Percentiles rank a stretch among this genome's conserved stretches.
These are phyloP conservation scores for Oreotrochilus melanogaster DNA, from an alignment of 2,113 vertebrate species.

Conservation along the genomic window DNA sequence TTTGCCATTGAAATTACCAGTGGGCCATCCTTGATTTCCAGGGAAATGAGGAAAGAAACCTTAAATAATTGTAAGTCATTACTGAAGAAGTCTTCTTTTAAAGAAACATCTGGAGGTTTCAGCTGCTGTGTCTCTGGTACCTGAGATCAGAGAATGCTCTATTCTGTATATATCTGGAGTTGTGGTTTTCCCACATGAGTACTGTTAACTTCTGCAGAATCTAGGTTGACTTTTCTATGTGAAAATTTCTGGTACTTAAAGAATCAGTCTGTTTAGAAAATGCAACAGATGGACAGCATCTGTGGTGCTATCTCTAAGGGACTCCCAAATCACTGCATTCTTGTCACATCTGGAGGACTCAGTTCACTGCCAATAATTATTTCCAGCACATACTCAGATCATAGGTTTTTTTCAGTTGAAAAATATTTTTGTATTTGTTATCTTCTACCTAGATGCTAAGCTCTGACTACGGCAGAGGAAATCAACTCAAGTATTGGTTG, in stretches of 20 bases:
- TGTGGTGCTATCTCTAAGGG: conserved; percentile 27
- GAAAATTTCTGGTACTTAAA: conserved; percentile 20
- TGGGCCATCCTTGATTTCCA: not conserved
- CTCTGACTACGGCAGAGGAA: not conserved
- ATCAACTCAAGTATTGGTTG: not conserved
- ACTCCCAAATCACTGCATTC: conserved; percentile 32
- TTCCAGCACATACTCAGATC: conserved; percentile 24
- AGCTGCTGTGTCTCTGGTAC: not conserved
- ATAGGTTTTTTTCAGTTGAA: not conserved
- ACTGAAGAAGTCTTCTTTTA: not conserved
- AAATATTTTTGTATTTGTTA: not conserved
- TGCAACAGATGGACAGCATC: conserved; percentile 34
- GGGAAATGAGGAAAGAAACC: not conserved
- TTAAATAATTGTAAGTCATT: not conserved
- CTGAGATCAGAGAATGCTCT: not conserved
- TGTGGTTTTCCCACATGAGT: not conserved
- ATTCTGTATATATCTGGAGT: not conserved
- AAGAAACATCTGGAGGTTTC: not conserved
- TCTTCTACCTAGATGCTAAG: not conserved
- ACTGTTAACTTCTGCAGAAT: not conserved
- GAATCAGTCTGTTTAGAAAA: not conserved
- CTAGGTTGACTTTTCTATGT: not conserved
- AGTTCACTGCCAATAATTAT: conserved; percentile 38
- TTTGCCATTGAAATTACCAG: not conserved
- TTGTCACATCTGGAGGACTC: conserved; percentile 52